phyloP scores from a whole-genome alignment of 2,888 invertebrate species.

The Panzeria rudis region DNA sequence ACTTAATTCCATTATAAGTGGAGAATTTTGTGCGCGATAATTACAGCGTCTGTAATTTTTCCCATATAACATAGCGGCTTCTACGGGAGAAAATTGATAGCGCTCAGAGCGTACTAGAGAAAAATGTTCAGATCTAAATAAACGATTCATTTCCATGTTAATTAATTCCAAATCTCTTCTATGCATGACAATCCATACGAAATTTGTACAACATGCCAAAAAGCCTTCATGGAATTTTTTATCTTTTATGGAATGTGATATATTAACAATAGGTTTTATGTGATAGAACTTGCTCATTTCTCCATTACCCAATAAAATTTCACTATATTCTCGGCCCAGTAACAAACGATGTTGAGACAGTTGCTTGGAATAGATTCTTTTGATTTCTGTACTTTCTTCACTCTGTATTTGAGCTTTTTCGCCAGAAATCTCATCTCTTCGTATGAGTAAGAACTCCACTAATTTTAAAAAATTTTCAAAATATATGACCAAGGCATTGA shows the following conservation, averaged over 20 bases:
- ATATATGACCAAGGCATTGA: slow-evolving; percentile 81
- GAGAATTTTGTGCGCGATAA: slow-evolving; percentile 81
- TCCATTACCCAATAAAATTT: slow-evolving; percentile 78
- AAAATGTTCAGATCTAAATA: slow-evolving; percentile 82
- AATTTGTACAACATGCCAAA: slow-evolving; percentile 79
- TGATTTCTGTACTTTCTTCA: slow-evolving; percentile 78
- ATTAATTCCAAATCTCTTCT: slow-evolving; percentile 80
- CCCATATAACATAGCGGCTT: slow-evolving; percentile 79
- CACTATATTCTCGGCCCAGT: slow-evolving; percentile 81
- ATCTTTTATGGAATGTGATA: slow-evolving; percentile 78
- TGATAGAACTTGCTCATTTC: slow-evolving; percentile 80
- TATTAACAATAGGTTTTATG: slow-evolving; percentile 77
- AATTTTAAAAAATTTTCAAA: slow-evolving; percentile 82
- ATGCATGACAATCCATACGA: slow-evolving; percentile 82
- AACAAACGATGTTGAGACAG: slow-evolving; percentile 81
- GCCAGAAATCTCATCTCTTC: slow-evolving; percentile 79
- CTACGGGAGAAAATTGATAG: slow-evolving; percentile 76
- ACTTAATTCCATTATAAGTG: slow-evolving; percentile 80
- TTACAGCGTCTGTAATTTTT: slow-evolving; percentile 79
- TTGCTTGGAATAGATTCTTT: slow-evolving; percentile 78
- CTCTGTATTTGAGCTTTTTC: slow-evolving; percentile 79
- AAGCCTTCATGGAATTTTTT: slow-evolving; percentile 79
- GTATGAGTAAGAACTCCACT: slow-evolving; percentile 81
- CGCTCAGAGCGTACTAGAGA: slow-evolving; percentile 75
- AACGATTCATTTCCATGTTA: slow-evolving; percentile 81